Evolutionary conservation across 2,888 invertebrate species (phyloP).

Genomic region (Cryptops parisi): DNA sequence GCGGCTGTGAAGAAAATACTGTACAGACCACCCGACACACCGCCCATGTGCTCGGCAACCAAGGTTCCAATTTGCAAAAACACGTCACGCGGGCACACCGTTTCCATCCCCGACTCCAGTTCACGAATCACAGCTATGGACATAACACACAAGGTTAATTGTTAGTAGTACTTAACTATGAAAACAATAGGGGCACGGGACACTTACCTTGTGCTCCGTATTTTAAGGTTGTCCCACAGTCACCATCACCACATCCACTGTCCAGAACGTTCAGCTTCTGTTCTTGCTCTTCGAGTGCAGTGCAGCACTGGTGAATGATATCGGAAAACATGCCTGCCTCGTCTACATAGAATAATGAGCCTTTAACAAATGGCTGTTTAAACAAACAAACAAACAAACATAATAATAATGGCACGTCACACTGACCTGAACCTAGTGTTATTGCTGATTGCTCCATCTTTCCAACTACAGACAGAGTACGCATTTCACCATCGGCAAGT

Average conservation of each 20-base stretch:
- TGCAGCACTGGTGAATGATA: slow-evolving; percentile 22
- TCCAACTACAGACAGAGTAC: no score
- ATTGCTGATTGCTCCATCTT: no score
- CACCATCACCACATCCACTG: slow-evolving; percentile 54
- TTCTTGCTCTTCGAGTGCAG: slow-evolving; percentile 45
- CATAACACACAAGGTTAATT: not conserved
- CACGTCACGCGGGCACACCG: not conserved
- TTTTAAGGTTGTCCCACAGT: slow-evolving; percentile 53
- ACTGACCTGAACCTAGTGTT: no score
- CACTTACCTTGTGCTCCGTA: slow-evolving; percentile 42
- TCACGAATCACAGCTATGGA: slow-evolving; percentile 24
- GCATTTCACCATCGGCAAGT: no score
- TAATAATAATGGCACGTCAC: no score
- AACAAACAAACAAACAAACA: no score
- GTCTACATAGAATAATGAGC: not conserved
- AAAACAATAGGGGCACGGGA: no score
- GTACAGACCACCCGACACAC: slow-evolving; percentile 65
- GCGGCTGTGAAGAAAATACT: slow-evolving; percentile 56
- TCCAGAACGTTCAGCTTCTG: slow-evolving; percentile 47
- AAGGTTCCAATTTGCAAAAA: not conserved
- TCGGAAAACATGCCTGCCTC: slow-evolving; percentile 27
- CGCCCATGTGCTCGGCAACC: slow-evolving; percentile 45
- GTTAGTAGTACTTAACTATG: not conserved
- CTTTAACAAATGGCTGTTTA: no score
- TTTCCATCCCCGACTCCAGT: not conserved